phyloP scores from a whole-genome alignment of 2,797 vertebrate genomes.

The Pterois miles region DNA sequence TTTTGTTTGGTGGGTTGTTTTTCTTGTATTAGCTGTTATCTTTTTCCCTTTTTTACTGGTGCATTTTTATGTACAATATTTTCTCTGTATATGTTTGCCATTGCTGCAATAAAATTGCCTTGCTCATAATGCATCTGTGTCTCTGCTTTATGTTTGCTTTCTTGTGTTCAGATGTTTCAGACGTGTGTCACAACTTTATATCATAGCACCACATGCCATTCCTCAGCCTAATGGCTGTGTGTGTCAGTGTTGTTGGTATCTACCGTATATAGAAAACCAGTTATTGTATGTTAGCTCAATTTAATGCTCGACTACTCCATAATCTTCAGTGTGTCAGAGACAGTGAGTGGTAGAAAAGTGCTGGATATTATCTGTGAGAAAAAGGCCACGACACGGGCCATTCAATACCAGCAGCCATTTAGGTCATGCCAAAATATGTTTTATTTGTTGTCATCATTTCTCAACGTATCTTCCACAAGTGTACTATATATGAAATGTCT shows the following conservation, averaged over 20 bases:
- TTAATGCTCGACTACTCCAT: conserved; percentile 26
- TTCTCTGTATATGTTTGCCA: too few relatives aligned
- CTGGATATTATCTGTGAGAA: conserved; percentile 10
- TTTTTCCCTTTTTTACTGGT: not conserved
- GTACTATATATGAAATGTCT: not conserved
- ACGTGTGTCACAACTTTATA: not conserved
- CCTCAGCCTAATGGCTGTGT: not conserved
- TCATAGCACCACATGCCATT: not conserved
- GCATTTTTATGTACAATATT: not conserved
- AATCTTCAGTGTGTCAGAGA: conserved; percentile 15
- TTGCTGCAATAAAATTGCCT: not conserved
- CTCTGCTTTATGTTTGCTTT: not conserved
- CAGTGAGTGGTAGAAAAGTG: conserved; percentile 24
- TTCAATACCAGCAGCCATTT: not conserved
- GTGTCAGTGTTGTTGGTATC: not conserved
- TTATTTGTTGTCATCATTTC: conserved; percentile 1
- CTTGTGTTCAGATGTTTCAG: not conserved
- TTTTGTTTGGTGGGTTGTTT: not conserved
- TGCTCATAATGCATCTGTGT: not conserved
- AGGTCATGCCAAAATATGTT: conserved; percentile 1
- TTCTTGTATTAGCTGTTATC: not conserved
- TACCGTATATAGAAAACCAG: not conserved
- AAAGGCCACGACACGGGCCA: conserved; percentile 1
- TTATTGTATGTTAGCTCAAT: conserved; percentile 21
- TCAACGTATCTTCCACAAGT: not conserved